Evolutionary conservation across 2,113 vertebrate species (phyloP).

Genomic region (Hylia prasina): DNA sequence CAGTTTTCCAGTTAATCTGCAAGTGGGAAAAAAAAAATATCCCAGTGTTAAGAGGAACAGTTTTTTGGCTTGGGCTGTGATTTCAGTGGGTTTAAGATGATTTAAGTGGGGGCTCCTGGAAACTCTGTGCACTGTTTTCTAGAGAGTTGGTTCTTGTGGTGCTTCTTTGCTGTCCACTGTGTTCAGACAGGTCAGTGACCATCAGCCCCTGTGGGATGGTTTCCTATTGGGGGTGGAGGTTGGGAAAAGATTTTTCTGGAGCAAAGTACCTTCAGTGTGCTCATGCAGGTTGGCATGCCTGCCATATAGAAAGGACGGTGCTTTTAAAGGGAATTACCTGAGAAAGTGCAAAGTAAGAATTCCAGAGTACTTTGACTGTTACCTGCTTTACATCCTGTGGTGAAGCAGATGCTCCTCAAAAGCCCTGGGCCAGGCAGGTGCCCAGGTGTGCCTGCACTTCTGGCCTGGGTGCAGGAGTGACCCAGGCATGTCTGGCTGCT

Average conservation of each 20-base stretch:
- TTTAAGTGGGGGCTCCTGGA: neutral
- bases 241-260: neutral
- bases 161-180: neutral
- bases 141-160: neutral
- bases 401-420: neutral
- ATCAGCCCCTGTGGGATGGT: accelerated
- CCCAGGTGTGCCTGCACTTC: neutral
- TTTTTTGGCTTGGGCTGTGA: neutral
- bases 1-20: neutral
- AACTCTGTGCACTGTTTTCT: neutral
- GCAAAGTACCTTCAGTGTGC: neutral
- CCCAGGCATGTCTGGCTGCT: neutral
- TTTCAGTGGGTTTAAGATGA: neutral
- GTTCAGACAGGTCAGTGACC: neutral
- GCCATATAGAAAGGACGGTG: accelerated
- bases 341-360: neutral
- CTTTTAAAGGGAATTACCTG: neutral
- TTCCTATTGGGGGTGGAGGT: accelerated
- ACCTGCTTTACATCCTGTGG: neutral
- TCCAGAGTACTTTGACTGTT: neutral
- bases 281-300: accelerated
- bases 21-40: neutral
- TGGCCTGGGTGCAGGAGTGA: neutral
- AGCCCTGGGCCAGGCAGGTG: neutral
- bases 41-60: neutral